Conservation (phyloP, 2,113 vertebrate species). For the Oreochromis tanganicae region DNA sequence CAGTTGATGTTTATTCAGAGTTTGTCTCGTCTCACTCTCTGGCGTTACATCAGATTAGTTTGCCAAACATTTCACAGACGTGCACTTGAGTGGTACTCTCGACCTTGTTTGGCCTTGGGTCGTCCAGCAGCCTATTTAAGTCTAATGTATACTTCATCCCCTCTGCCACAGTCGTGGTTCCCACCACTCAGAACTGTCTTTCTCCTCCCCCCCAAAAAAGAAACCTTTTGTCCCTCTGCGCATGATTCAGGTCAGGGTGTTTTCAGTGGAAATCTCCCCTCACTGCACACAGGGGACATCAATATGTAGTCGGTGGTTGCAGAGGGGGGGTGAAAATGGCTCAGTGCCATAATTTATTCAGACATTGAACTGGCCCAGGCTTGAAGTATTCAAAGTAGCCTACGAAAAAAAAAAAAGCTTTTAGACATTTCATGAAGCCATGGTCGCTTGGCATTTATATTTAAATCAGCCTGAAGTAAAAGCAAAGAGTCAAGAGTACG, state of each 20-base stretch:
- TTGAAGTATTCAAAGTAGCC: conserved; percentile 54
- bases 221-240: neutral
- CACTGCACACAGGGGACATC: conserved; percentile 46
- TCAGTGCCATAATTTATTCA: conserved; percentile 66
- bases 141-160: conserved; percentile 38
- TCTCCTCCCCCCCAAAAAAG: neutral
- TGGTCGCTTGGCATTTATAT: conserved; percentile 47
- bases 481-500: conserved; percentile 1
- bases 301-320: conserved; percentile 52
- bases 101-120: neutral
- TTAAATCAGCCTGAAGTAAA: conserved; percentile 52
- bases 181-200: neutral
- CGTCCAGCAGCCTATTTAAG: conserved; percentile 6
- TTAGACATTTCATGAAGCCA: conserved; percentile 50
- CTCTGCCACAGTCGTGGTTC: neutral
- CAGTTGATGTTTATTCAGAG: conserved; percentile 20
- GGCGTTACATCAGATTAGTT: conserved; percentile 11
- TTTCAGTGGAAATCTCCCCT: conserved; percentile 47
- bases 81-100: neutral
- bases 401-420: conserved; percentile 21
- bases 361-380: conserved; percentile 39
- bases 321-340: conserved; percentile 45
- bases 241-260: conserved; percentile 40
- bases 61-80: conserved; percentile 13
- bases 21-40: neutral